Base-by-base conservation (phyloP, 2,797 vertebrate species). In the Catostomus latipinnis region DNA sequence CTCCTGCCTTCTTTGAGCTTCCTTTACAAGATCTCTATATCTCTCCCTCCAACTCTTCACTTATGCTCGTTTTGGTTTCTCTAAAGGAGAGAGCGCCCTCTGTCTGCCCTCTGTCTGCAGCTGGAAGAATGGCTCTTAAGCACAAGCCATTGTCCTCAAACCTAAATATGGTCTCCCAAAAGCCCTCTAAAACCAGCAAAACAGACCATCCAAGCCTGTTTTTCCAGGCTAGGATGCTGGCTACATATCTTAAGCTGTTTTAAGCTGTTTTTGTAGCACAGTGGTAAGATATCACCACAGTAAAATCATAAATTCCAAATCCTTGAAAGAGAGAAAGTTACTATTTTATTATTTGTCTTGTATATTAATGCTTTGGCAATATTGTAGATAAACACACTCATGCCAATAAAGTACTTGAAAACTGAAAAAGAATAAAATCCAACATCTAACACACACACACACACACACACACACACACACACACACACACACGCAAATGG, bases 31-130 rank as follows among this genome's bases (percentile, higher is more conserved):
- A 34, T 56, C 69, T 63, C 52, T 75, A 63, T 67, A 7, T 11
- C 34, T 71, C 46, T 78, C 45, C 10, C n/a, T 67, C 6, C 52
- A 56, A 66, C 70, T 34, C 58, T 68, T 54, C 56, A 12, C 66
- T 49, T 43, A 11, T 48, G 18, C 10, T 68, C 76, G 76, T 58
- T 58, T 18, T 6, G 54, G 57, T 46, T 73, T 52, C 63, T 58
- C 22, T 66, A 84, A 85, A 84, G 82, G 71, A 83, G 49, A 77
- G 74, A 82, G 86, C 81, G 81, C 85, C 88, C 88, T 89, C 88
- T 89, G 82, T 87, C 87, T 84, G 81, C 85, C 88, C 88, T 89
- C 88, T 89, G 81, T 87, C 87, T 84, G 86, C 53, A 63, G 77
- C 71, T 63, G 57, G 0, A 57, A 43, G 66, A 60, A 84, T 22